A percentile compares a stretch with the other conserved stretches of the same genome.
Conservation (phyloP, 2,888 invertebrate genomes). For the Cantharis rustica region DNA sequence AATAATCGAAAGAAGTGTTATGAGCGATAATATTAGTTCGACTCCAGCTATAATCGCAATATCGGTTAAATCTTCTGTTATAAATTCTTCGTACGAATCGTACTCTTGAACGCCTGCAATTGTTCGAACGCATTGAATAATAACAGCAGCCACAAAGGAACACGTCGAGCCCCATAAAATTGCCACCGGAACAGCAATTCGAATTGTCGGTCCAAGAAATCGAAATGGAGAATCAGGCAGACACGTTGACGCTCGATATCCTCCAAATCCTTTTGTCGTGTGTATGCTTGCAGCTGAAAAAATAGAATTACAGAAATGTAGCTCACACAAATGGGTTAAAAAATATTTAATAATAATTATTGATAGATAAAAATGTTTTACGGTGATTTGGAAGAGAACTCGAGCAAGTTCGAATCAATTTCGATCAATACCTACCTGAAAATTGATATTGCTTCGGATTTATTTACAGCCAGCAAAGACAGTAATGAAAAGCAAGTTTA, state of each 20-base stretch:
- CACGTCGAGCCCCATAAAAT: slow-evolving; percentile 63
- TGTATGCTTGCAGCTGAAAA: slow-evolving; percentile 64
- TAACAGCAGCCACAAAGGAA: slow-evolving; percentile 60
- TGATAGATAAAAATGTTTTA: neutral
- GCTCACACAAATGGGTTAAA: neutral
- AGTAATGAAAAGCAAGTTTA: neutral
- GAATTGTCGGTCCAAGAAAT: slow-evolving; percentile 50
- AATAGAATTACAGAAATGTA: slow-evolving; percentile 11
- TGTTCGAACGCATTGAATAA: slow-evolving; percentile 62
- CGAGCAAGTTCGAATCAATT: neutral
- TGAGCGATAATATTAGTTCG: slow-evolving; percentile 58
- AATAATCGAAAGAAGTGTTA: slow-evolving; percentile 60
- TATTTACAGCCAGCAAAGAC: neutral
- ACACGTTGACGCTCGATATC: slow-evolving; percentile 50
- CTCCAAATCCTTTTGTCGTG: slow-evolving; percentile 59
- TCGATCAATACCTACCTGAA: neutral
- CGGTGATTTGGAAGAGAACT: neutral
- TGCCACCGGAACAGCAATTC: slow-evolving; percentile 49
- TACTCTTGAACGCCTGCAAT: slow-evolving; percentile 45
- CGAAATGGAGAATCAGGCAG: slow-evolving; percentile 47
- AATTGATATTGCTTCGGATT: neutral
- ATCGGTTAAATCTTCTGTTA: slow-evolving; percentile 32
- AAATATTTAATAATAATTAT: neutral
- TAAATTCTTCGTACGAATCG: slow-evolving; percentile 27
- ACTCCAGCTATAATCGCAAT: slow-evolving; percentile 58